Conservation (phyloP, 2,113 vertebrate species). For the Abramis brama region DNA sequence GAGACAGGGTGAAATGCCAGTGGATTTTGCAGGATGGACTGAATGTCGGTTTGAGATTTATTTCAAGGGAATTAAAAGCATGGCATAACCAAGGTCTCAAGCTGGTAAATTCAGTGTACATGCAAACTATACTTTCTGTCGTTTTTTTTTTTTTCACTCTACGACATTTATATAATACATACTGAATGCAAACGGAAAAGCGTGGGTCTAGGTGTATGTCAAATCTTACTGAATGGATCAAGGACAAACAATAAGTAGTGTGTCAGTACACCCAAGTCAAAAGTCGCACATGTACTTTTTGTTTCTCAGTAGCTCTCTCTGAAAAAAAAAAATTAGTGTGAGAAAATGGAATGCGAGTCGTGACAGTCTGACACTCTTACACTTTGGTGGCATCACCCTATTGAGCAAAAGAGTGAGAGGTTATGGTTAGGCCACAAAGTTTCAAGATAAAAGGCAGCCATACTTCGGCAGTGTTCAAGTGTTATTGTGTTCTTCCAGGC, state of each 20-base stretch:
- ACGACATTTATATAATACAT: neutral
- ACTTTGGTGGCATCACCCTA: conserved; percentile 57
- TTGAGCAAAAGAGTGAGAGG: conserved; percentile 5
- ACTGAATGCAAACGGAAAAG: neutral
- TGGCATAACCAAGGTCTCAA: conserved; percentile 11
- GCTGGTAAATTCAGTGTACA: neutral
- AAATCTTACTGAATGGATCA: neutral
- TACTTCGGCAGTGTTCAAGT: conserved; percentile 8
- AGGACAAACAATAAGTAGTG: conserved; percentile 10
- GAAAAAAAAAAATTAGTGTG: neutral
- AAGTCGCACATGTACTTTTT: neutral
- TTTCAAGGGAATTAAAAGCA: neutral
- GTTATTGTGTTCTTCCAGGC: conserved; percentile 4
- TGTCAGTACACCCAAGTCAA: conserved; percentile 1
- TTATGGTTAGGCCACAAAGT: conserved; percentile 23
- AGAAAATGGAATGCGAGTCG: neutral
- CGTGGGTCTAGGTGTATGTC: neutral
- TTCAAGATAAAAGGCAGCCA: conserved; percentile 27
- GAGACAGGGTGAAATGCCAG: conserved; percentile 6
- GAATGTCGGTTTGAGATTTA: neutral
- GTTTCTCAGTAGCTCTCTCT: neutral
- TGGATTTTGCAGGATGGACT: neutral
- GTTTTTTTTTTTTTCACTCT: neutral
- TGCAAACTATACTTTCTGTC: neutral
- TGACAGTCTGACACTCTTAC: conserved; percentile 49